Base-by-base conservation (phyloP, 1,140 invertebrate species). In the Drosophila nebulosa region DNA sequence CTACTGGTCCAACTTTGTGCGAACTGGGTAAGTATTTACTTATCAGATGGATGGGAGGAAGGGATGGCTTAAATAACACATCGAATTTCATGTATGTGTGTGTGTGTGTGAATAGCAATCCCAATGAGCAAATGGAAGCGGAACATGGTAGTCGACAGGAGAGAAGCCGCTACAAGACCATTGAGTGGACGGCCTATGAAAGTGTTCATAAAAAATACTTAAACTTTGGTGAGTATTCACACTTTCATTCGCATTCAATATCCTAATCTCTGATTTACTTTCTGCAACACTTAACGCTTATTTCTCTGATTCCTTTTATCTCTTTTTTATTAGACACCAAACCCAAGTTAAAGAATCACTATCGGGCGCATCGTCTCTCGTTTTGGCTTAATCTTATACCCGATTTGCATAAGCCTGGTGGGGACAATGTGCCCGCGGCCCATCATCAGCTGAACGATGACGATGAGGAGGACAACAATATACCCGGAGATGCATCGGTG, bases 321-420 rank as follows among this genome's bases (percentile, higher is more conserved):
- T 46, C 39, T 24, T 66, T 42, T 59, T 21, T 70, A 62, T 9
- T 92, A 96, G 97, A 97, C 89, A 95, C 95, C 21, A 97, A 97
- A 92, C 95, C 96, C 0, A 97, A 97, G 90, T 90, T 98, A 26
- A 96, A 98, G 89, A 97, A 98, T 84, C 98, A 99, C 92, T 99
- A 99, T 92, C 94, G 98, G 72, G 97, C 97, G 4, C 97, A 97
- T 85, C 93, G 97, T 57, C 93, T 99, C n/a, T 98, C 97, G 1
- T 98, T 99, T 91, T 99, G 98, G 98, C 91, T 98, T 27, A 97
- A 98, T 83, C 93, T 99, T 16, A 97, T 99, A 39, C 98, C 98
- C 3, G 97, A 98, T 90, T 93, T 99, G n/a, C 98, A 99, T 86
- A 95, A 96, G 81, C 96, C 96, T 0, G 96, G 96, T 1, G 94